Percentiles rank a stretch among this genome's conserved stretches.
These are phyloP conservation scores for Stratiolaelaps scimitus DNA, from an alignment of 1,140 invertebrate species.

Conservation along the genomic window DNA sequence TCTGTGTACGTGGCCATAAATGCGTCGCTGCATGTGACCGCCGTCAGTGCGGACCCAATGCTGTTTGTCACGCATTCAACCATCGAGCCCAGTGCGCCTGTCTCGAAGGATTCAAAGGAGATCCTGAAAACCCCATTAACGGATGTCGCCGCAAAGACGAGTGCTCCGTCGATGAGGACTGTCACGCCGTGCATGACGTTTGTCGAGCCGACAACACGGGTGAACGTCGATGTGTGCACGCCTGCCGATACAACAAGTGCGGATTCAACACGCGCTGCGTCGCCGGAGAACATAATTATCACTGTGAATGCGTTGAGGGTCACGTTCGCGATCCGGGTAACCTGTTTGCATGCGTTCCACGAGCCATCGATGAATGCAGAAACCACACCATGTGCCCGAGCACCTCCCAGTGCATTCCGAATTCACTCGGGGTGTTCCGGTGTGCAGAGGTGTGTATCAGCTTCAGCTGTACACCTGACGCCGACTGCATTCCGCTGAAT, in stretches of 20 bases:
- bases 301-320: slow-evolving; percentile 68
- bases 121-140: slow-evolving; percentile 54
- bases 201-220: slow-evolving; percentile 32
- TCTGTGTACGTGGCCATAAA: slow-evolving; percentile 26
- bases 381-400: slow-evolving; percentile 34
- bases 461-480: slow-evolving; percentile 67
- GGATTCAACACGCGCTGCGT: slow-evolving; percentile 79
- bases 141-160: slow-evolving; percentile 49
- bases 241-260: slow-evolving; percentile 71
- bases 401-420: slow-evolving; percentile 51
- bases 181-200: slow-evolving; percentile 49
- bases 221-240: slow-evolving; percentile 45
- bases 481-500: slow-evolving; percentile 57
- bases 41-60: slow-evolving; percentile 59
- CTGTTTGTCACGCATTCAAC: slow-evolving; percentile 63
- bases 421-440: slow-evolving; percentile 68
- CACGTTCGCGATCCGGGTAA: slow-evolving; percentile 37
- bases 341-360: slow-evolving; percentile 31
- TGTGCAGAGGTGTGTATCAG: slow-evolving; percentile 60
- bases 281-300: slow-evolving; percentile 63
- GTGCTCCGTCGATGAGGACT: slow-evolving; percentile 51
- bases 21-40: slow-evolving; percentile 36
- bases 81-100: slow-evolving; percentile 75
- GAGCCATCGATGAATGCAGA: slow-evolving; percentile 33
- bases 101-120: slow-evolving; percentile 58